phyloP scores from a whole-genome alignment of 2,797 vertebrate genomes.

The Avahi laniger region DNA sequence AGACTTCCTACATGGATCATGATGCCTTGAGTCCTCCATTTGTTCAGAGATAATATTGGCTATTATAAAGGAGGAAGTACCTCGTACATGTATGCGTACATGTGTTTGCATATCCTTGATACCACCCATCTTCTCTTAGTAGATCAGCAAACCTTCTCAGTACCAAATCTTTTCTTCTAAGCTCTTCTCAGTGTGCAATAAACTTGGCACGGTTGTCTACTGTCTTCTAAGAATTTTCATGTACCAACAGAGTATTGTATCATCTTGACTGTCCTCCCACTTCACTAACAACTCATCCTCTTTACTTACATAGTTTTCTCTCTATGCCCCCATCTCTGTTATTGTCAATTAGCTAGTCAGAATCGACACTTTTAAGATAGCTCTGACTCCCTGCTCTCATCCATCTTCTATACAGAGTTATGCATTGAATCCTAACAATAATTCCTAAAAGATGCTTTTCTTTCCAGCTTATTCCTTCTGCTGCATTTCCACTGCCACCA shows the following conservation, averaged over 20 bases:
- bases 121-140: neutral
- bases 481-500: neutral
- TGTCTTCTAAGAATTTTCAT: neutral
- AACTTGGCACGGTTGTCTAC: neutral
- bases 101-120: neutral
- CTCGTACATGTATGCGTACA: neutral
- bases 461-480: neutral
- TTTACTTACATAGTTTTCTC: neutral
- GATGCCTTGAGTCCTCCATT: neutral
- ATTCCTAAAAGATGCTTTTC: neutral
- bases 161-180: neutral
- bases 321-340: neutral
- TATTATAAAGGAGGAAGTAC: neutral
- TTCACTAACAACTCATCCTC: neutral
- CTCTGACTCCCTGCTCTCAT: neutral
- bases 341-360: neutral
- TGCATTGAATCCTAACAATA: neutral
- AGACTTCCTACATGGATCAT: neutral
- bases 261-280: neutral
- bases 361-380: conserved; percentile 8
- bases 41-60: neutral
- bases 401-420: neutral
- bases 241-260: neutral
- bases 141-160: neutral
- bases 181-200: neutral